phyloP scores from a whole-genome alignment of 2,797 vertebrate genomes.

The Rhodeus uyekii region DNA sequence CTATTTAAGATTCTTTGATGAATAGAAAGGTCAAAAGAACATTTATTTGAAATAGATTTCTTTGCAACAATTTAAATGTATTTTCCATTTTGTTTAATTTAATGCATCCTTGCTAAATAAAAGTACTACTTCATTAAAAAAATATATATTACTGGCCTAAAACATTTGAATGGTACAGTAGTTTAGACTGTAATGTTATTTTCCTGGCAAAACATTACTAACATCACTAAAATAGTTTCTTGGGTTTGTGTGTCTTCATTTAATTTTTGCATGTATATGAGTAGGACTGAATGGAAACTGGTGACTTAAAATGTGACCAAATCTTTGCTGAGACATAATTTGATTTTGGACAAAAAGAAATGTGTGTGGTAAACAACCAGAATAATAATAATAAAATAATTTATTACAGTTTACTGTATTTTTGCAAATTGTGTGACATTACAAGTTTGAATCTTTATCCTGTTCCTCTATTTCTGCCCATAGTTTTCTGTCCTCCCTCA shows the following conservation, averaged over 20 bases:
- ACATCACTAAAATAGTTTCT: not conserved
- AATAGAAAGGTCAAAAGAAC: not conserved
- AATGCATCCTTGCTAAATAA: not conserved
- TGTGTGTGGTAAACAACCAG: not conserved
- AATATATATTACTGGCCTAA: not conserved
- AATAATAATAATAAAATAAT: not conserved
- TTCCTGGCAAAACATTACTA: not conserved
- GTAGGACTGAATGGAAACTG: not conserved
- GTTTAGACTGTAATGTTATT: not conserved
- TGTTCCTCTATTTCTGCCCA: not conserved
- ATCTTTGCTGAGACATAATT: not conserved
- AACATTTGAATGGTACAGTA: not conserved
- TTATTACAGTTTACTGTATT: not conserved
- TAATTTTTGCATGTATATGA: not conserved
- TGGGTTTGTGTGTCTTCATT: not conserved
- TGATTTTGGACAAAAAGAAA: too few species aligned
- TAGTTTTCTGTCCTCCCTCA: not conserved
- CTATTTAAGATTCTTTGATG: not conserved
- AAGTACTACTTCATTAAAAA: not conserved
- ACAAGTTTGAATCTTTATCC: not conserved
- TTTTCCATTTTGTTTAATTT: not conserved
- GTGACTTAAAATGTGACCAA: conserved; percentile 1
- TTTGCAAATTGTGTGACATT: not conserved
- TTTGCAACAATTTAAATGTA: not conserved
- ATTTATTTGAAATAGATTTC: not conserved